A percentile compares a stretch with the other conserved stretches of the same genome.
Evolutionary conservation across 2,888 invertebrate genomes (phyloP).

Genomic region (Cenopis cana): DNA sequence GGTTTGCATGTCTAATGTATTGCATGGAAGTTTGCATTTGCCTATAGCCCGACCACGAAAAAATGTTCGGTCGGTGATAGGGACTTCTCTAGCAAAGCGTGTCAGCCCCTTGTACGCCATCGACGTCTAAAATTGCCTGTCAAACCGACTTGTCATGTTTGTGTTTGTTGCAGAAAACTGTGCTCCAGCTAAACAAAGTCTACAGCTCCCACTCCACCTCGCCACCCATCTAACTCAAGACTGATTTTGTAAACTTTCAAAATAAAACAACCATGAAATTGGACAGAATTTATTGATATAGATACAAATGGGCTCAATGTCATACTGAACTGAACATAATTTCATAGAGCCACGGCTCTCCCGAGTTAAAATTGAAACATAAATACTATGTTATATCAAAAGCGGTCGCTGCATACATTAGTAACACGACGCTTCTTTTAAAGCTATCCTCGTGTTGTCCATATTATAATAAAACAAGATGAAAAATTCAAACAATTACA

Average conservation of each 20-base stretch:
- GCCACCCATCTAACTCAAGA: constrained; percentile 59
- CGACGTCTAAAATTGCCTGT: too few species aligned
- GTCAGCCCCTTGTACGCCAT: too few species aligned
- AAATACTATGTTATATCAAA: constrained; percentile 82
- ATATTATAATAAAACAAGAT: constrained; percentile 60
- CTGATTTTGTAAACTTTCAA: constrained; percentile 47
- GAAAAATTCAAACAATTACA: constrained; percentile 58
- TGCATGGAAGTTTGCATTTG: too few species aligned
- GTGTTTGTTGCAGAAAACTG: constrained; percentile 31
- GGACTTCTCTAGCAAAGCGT: too few species aligned
- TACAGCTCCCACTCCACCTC: constrained; percentile 52
- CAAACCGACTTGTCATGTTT: not conserved
- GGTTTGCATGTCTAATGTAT: too few species aligned
- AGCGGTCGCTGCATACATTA: constrained; percentile 71
- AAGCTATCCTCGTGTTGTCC: constrained; percentile 69
- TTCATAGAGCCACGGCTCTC: constrained; percentile 53
- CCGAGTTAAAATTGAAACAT: constrained; percentile 78
- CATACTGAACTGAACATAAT: constrained; percentile 61
- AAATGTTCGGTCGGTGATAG: too few species aligned
- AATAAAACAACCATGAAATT: constrained; percentile 67
- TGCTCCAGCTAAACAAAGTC: constrained; percentile 49
- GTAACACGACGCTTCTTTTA: constrained; percentile 61
- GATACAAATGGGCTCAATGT: constrained; percentile 75
- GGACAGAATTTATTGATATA: constrained; percentile 82
- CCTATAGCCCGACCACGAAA: too few species aligned